Evolutionary conservation across 2,888 invertebrate species (phyloP), one percentile per base, ranked within the genome.

Genomic region (Trichopoda pennipes): DNA sequence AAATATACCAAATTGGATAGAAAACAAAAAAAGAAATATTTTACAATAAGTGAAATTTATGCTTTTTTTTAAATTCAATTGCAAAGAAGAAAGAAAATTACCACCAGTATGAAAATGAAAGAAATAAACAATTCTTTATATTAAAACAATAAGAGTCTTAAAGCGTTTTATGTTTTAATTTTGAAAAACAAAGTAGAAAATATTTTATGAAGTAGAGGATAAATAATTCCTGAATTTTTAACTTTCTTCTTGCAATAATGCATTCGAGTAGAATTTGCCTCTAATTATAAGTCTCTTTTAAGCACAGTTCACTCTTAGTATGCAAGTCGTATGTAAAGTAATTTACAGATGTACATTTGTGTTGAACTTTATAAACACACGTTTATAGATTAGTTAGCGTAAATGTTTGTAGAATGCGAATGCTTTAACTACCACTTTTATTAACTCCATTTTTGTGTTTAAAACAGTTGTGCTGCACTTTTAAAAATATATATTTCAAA

Each of bases 21-120:
- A 44, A 44, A 44, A 16, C 2, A 44, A 14, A 44, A 6, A 16
- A n/a, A 38, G 14, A 6, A 38, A 14, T n/a, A n/a, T 44, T 44
- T n/a, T n/a, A n/a, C n/a, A n/a, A n/a, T n/a, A n/a, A 6, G 14
- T 44, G 42, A 44, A 44, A 44, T 44, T 14, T 28, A 3, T 28
- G 2, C 6, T 28, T 28, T 6, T 28, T 28, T 16, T 1, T 14
- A n/a, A 16, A 16, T 44, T 44, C n/a, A 14, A 44, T 44, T 12
- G 16, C 6, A 64, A 55, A 55, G n/a, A 28, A 16, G 21, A 21
- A n/a, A 74, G 64, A 53, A 42, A 51, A 38, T 38, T 38, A 38
- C 1, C 16, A 23, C 1, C 32, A 32, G n/a, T 10, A 32, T 10
- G n/a, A 10, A 32, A 16, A 16, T 44, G 3, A 2, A 44, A 44